These are phyloP conservation scores for Papilio polyxenes DNA, from an alignment of 1,140 invertebrate species.

Conservation along the genomic window DNA sequence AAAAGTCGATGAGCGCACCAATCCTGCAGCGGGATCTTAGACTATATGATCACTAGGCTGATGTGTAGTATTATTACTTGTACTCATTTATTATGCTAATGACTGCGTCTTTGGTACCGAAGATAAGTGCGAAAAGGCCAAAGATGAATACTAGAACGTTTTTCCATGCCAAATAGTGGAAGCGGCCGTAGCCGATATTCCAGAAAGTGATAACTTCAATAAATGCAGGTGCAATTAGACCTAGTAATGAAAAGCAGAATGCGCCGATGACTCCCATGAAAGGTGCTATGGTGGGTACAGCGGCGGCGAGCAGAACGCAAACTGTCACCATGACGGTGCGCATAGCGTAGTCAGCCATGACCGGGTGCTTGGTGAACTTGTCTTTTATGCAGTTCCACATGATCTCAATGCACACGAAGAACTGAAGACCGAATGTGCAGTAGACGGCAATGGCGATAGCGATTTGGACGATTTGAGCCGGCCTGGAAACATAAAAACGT, in stretches of 20 bases:
- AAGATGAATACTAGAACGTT: conserved; percentile 88
- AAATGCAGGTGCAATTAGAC: conserved; percentile 93
- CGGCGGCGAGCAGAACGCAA: conserved; percentile 90
- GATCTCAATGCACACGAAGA: conserved; percentile 95
- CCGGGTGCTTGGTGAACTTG: conserved; percentile 84
- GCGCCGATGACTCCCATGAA: conserved; percentile 97
- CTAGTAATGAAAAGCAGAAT: conserved; percentile 95
- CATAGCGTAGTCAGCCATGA: conserved; percentile 88
- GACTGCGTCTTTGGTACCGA: conserved; percentile 89
- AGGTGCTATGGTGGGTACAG: conserved; percentile 93
- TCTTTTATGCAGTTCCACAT: conserved; percentile 88
- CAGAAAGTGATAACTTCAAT: conserved; percentile 92
- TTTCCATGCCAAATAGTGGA: conserved; percentile 88
- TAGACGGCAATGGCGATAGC: conserved; percentile 94
- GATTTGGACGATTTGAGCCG: conserved; percentile 92
- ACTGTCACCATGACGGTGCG: conserved; percentile 84
- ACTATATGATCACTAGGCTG: background rate
- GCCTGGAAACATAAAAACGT: conserved; percentile 77
- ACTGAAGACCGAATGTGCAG: conserved; percentile 97
- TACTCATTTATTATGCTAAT: conserved; percentile 82
- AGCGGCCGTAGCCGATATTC: conserved; percentile 87
- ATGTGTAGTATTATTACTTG: background rate
- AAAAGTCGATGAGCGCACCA: no score
- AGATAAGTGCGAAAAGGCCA: conserved; percentile 88
- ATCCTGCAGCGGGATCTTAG: no score